Evolutionary conservation across 2,113 vertebrate genomes (phyloP).

Genomic region (Mus spicilegus): DNA sequence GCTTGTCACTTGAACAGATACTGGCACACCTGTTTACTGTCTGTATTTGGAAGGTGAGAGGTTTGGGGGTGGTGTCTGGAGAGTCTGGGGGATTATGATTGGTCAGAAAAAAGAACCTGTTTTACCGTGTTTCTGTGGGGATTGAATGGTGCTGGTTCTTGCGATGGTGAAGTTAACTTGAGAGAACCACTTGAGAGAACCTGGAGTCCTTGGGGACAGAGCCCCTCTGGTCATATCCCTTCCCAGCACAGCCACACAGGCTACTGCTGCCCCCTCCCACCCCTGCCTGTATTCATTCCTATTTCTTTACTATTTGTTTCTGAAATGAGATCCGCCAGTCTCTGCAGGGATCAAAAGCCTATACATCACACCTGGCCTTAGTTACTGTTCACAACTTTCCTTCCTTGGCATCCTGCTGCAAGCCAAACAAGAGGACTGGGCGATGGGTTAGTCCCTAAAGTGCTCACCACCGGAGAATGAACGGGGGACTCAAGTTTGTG

Average conservation of each 20-base stretch:
- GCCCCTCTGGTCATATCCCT: neutral
- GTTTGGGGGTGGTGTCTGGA: neutral
- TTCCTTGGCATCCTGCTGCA: neutral
- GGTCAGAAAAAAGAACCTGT: neutral
- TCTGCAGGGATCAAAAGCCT: neutral
- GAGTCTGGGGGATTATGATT: slow-evolving; percentile 3
- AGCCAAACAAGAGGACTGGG: neutral
- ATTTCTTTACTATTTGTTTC: no score
- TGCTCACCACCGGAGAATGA: neutral
- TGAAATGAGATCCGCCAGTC: neutral
- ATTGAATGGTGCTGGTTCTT: neutral
- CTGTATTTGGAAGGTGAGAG: neutral
- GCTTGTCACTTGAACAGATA: neutral
- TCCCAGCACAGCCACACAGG: neutral
- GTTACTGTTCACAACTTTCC: neutral
- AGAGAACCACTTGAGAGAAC: neutral
- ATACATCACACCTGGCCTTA: neutral
- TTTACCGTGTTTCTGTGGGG: neutral
- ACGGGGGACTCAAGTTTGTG: neutral
- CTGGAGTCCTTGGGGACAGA: neutral
- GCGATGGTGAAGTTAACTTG: slow-evolving; percentile 57
- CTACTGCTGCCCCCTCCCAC: neutral
- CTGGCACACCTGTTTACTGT: neutral
- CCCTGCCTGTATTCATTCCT: neutral
- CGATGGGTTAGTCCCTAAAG: no score